Base-by-base conservation (phyloP, 2,797 vertebrate genomes). In the Lepus oiostolus region DNA sequence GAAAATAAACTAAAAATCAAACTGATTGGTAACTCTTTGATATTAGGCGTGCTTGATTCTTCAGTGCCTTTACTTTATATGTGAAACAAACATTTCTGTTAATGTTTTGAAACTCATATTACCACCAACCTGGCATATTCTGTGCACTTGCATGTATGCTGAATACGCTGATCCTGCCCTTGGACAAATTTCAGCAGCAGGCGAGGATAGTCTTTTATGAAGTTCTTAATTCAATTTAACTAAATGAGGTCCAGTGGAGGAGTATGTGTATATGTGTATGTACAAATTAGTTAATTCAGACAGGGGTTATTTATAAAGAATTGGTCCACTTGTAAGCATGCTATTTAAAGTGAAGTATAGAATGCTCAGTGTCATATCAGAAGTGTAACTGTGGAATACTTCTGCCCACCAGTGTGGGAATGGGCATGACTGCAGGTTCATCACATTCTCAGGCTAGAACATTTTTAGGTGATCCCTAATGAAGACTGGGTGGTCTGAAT, bases 1-100 rank as follows among this genome's bases (percentile, higher is more conserved):
- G 70, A 93, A 95, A 97, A 72, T 38, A 87, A 38, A n/a, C 21
- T 70, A 47, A 87, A 90, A 88, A 88, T 85, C 30, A 63, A 65
- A 65, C 62, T 67, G 35, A 30, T 16, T 50, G 32, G 22, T 74
- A 19, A 14, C 35, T 10, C 47, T 91, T 82, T 42, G 50, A 92
- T 81, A 21, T 79, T 91, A 35, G 42, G 63, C 72, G 79, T 7
- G 32, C 12, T 84, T 90, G 26, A 54, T 77, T 93, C 22, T 91
- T 94, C 17, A 14, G n/a, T 58, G 10, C 5, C 21, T 84, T 54
- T 89, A 82, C n/a, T 24, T 54, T 52, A 77, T 58, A 82, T 47
- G 67, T 79, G 67, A 12, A 95, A 60, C 87, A 94, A 79, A 79
- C 52, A 85, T 70, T 85, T 91, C 35, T 71, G 6, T 65, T 85